Base-by-base conservation (phyloP, 2,113 vertebrate species). In the Prionailurus bengalensis region DNA sequence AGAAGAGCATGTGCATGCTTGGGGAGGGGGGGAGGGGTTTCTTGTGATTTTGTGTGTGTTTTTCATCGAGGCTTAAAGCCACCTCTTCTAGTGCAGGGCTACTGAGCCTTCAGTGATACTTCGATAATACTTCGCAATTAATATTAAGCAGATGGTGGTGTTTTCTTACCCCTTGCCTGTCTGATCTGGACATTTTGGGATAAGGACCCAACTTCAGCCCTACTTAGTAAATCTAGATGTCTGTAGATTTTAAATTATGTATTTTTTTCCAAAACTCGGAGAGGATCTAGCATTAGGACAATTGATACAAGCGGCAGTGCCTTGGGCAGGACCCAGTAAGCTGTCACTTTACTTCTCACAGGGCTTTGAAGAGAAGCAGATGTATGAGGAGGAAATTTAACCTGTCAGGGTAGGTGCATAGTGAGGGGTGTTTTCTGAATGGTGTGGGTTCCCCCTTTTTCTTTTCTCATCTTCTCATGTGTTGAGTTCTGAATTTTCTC, bases 21-120 rank as follows among this genome's bases (percentile, higher is more conserved):
- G 8, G 2, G n/a, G 16, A 27, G 58, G 33, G n/a, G 58, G 33
- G 23, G 12, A 13, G n/a, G 25, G 33, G 4, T 23, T 73, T 70
- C 6, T 68, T 79, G 29, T 55, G 33, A 73, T 91, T 89, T 61
- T 87, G 3, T 73, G 55, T 78, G 61, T 79, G 65, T 70, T 81
- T 94, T 92, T 80, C 48, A 51, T 92, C 82, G 70, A 91, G 8
- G 8, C 65, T 94, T 93, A 91, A 92, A 91, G 31, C 17, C 27
- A 84, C 29, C n/a, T 53, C 92, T 97, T 79, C 33, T 42, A 93
- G 63, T 73, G 78, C 76, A 70, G 81, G 51, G 55, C 95, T 92
- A 74, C 12, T 89, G 81, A 87, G n/a, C 19, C 39, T 83, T 33
- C 71, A 61, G 3, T 95, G 15, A 3, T 92, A 86, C 29, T 83